Percentiles rank a stretch among this genome's conserved stretches.
These are phyloP conservation scores for Aurelia sp. DNA, from an alignment of 30 jellyfish, hydroid and myxozoan species.

Conservation along the genomic window DNA sequence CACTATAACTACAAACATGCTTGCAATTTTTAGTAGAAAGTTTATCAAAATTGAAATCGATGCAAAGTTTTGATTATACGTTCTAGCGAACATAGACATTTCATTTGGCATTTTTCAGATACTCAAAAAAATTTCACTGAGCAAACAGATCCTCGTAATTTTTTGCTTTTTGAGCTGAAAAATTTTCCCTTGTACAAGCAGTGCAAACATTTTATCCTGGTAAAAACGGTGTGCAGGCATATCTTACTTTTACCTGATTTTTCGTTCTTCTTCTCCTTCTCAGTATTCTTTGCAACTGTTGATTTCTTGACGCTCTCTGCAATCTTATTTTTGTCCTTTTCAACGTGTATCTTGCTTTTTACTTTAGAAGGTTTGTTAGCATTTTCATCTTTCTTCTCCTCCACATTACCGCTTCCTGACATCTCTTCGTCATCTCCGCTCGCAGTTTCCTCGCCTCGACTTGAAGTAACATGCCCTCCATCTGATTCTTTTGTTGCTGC, in stretches of 20 bases:
- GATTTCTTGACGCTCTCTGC: slow-evolving; percentile 75
- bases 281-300: slow-evolving; percentile 12
- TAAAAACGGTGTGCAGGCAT: too few species aligned
- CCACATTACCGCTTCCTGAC: slow-evolving; percentile 46
- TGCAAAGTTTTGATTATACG: too few species aligned
- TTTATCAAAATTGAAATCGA: too few species aligned
- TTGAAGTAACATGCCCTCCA: background rate
- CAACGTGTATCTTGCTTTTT: slow-evolving; percentile 39
- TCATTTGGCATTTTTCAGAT: too few species aligned
- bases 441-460: slow-evolving; percentile 24
- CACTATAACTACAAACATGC: too few species aligned
- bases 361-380: slow-evolving; percentile 56
- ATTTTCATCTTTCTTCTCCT: slow-evolving; percentile 30
- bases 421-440: slow-evolving; percentile 43
- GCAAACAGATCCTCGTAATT: too few species aligned
- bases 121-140: too few species aligned
- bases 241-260: slow-evolving; percentile 1
- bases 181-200: too few species aligned
- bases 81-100: too few species aligned
- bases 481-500: slow-evolving; percentile 75
- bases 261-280: background rate
- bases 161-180: too few species aligned
- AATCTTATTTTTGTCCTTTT: slow-evolving; percentile 58
- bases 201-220: too few species aligned
- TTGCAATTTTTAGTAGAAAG: too few species aligned